Evolutionary conservation across 2,888 invertebrate genomes (phyloP), one percentile per base, ranked within the genome.

Genomic region (Rhingia rostrata): DNA sequence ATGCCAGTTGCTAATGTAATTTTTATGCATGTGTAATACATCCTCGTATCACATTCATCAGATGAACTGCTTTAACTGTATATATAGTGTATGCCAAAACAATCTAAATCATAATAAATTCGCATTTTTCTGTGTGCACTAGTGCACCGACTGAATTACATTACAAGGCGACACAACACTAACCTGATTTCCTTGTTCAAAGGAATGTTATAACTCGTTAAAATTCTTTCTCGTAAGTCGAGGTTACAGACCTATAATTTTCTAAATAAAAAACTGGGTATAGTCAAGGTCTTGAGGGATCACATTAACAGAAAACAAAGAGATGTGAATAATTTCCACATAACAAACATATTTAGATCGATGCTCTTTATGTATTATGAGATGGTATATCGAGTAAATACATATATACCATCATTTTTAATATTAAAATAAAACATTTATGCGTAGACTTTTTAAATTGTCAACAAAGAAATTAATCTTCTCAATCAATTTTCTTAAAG

Each of bases 251-350:
- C 66, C 66, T 60, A 67, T 43, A 64, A 72, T 78, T 80, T 73
- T 33, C 60, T 39, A 43, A 45, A 47, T 53, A 37, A 53, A 54
- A 58, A 43, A 39, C 39, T 41, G 12, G 9, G 41, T 22, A 33
- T 33, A 60, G 49, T 78, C 79, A 80, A 80, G 79, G 79, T 80
- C 66, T 79, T 61, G 35, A 73, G 73, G 60, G 72, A 72, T 72
- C 72, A 72, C 14, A 30, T 12, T 12, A 9, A 49, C 53, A 63
- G 22, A n/a, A 37, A 30, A 6, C 30, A 73, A 32, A 53, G 54
- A 54, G 22, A 61, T 39, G 22, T 22, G 60, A 63, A 53, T 32
- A 12, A 9, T 14, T 47, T 49, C 58, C 47, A 14, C 22, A n/a
- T 35, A 14, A 37, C 7, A 22, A 47, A 30, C 2, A 22, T 22